Evolutionary conservation across 2,797 vertebrate species (phyloP), one percentile per base, ranked within the genome.

Genomic region (Myiotriccus ornatus): DNA sequence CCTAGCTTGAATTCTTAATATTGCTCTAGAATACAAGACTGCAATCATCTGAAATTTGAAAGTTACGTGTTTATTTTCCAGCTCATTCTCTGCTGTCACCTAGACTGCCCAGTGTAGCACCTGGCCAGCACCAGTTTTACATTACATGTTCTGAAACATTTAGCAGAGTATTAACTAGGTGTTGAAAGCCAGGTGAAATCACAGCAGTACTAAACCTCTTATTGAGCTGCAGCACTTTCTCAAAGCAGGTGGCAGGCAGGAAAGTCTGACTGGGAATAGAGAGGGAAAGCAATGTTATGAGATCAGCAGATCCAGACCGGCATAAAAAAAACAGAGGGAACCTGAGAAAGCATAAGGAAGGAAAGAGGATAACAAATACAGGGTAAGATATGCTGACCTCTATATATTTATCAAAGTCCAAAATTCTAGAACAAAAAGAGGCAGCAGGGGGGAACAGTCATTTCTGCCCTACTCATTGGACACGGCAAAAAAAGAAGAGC

Each of bases 121-220:
- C n/a, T 60, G 34, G 68, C 35, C 74, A 96, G 87, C 71, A 65
- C n/a, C 67, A 59, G 46, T 27, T 84, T 83, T 63, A 68, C 24
- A 13, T 81, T 67, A 2, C 57, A 25, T 8, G 25, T 69, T 80
- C 85, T 43, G 64, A 94, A 84, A 52, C 4, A 2, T 67, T 89
- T 53, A 92, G 83, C 55, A 67, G 84, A 69, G 47, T 73, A 59
- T 75, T 93, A 78, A 92, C 81, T 39, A 68, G 68, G 43, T 92
- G 84, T 87, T 95, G 91, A 84, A 94, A 88, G 84, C 47, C 89
- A 78, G 87, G 68, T 94, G 77, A 93, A 91, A 89, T 87, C 64
- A 64, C 74, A 79, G 87, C 77, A 44, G 60, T 56, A 21, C 89
- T 59, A 50, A 83, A 59, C 82, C 91, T 92, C 18, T 7, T 59